A percentile compares a stretch with the other conserved stretches of the same genome.
These are phyloP conservation scores for Enteromius mattozi DNA, from an alignment of 2,797 vertebrate species.

Conservation along the genomic window DNA sequence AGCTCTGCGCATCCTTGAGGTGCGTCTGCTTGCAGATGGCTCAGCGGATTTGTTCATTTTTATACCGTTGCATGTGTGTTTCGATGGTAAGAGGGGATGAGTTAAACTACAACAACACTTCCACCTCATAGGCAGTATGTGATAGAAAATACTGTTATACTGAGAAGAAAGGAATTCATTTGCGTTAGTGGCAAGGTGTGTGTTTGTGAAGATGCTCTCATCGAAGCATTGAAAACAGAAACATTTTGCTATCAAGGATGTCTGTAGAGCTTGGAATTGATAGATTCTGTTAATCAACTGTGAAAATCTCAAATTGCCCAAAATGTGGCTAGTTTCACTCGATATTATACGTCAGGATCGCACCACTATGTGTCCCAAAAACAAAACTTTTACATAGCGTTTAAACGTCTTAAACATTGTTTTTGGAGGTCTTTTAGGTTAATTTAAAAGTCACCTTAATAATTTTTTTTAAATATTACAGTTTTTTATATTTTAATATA, in stretches of 20 bases:
- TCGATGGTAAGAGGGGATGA: background rate
- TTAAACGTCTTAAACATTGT: background rate
- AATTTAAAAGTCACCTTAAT: background rate
- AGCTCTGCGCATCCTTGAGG: conserved; percentile 34
- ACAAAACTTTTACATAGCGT: background rate
- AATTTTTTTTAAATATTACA: background rate
- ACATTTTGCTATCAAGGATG: background rate
- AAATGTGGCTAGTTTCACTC: background rate
- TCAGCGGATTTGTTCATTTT: conserved; percentile 41
- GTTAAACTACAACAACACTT: conserved; percentile 16
- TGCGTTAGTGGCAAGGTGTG: background rate
- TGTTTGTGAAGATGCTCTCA: background rate
- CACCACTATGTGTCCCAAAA: background rate
- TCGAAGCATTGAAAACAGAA: background rate
- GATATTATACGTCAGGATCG: background rate
- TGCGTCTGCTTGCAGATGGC: conserved; percentile 13
- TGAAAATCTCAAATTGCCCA: background rate
- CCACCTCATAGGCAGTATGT: conserved; percentile 15
- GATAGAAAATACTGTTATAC: conserved; percentile 27
- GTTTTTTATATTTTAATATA: background rate
- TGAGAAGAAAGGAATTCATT: background rate
- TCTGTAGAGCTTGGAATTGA: background rate
- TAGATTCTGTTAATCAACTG: background rate
- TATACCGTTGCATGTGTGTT: conserved; percentile 17
- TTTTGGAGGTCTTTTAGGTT: background rate